These are phyloP conservation scores for Motacilla alba DNA, from an alignment of 2,113 vertebrate species.

Conservation along the genomic window DNA sequence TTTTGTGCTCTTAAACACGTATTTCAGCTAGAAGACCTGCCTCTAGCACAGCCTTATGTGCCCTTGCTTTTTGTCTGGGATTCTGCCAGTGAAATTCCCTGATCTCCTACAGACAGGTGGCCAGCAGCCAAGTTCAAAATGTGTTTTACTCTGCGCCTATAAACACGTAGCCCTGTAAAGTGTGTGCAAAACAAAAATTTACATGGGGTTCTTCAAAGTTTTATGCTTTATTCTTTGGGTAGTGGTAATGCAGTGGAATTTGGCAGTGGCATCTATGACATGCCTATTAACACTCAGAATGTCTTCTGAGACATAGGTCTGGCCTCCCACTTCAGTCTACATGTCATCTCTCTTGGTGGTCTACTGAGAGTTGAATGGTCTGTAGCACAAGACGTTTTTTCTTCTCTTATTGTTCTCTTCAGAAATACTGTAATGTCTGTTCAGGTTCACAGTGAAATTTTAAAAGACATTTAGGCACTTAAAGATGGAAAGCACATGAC, in stretches of 20 bases:
- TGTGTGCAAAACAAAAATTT: background rate
- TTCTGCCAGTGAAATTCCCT: slow-evolving; percentile 26
- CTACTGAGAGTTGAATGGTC: background rate
- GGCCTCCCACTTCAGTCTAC: background rate
- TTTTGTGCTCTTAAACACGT: background rate
- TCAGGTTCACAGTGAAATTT: background rate
- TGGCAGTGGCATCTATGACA: background rate
- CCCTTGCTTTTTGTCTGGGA: background rate
- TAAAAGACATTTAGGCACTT: background rate
- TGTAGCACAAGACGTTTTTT: background rate
- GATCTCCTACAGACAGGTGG: slow-evolving; percentile 9
- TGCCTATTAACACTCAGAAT: background rate
- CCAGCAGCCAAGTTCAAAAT: slow-evolving; percentile 30
- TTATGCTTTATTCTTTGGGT: background rate
- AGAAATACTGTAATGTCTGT: background rate
- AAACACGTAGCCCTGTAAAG: slow-evolving; percentile 14
- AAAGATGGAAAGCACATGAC: background rate
- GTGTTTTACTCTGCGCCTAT: background rate
- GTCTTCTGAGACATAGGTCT: background rate
- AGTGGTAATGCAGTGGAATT: background rate
- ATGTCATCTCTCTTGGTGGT: background rate
- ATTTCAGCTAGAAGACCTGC: background rate
- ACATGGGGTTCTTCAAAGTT: background rate
- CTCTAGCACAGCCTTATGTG: background rate
- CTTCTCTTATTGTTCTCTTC: background rate